phyloP scores from a whole-genome alignment of 35 echinoderm and acorn worm species.

The Lytechinus pictus region DNA sequence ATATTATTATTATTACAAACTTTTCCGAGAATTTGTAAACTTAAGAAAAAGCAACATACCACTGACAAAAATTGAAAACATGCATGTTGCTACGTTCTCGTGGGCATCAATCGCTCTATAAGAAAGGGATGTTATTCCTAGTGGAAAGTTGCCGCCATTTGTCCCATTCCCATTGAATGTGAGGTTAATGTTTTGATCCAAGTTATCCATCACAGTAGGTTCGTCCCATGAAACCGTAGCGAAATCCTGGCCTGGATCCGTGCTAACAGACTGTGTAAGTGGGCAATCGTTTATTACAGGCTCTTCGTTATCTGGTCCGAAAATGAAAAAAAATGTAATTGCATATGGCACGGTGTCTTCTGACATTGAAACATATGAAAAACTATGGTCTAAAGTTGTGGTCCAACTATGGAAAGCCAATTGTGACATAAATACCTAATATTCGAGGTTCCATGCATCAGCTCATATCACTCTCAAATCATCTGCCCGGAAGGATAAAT shows the following conservation, averaged over 20 bases:
- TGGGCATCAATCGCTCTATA: neutral
- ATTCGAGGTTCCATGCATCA: too few relatives aligned
- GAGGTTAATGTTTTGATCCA: neutral
- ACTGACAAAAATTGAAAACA: neutral
- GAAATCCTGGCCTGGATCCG: neutral
- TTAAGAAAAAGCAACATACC: neutral
- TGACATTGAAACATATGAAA: too few relatives aligned
- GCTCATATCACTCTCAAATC: too few relatives aligned
- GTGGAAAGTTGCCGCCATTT: neutral
- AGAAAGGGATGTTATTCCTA: neutral
- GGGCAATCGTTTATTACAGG: neutral
- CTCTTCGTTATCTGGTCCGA: neutral
- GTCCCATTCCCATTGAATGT: neutral
- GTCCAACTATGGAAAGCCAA: too few relatives aligned
- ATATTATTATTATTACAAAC: too few relatives aligned
- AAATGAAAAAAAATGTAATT: too few relatives aligned
- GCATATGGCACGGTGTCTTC: too few relatives aligned
- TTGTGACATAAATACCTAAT: too few relatives aligned
- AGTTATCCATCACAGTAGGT: neutral
- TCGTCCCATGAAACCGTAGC: neutral
- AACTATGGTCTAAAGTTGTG: too few relatives aligned
- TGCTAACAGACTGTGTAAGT: neutral
- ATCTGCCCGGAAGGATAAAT: too few relatives aligned
- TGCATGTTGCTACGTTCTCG: neutral
- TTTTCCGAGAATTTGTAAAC: too few relatives aligned